A percentile compares a stretch with the other conserved stretches of the same genome.
phyloP scores from a whole-genome alignment of 53 echinoderm and acorn worm species.

The Hippasteria phrygiana region DNA sequence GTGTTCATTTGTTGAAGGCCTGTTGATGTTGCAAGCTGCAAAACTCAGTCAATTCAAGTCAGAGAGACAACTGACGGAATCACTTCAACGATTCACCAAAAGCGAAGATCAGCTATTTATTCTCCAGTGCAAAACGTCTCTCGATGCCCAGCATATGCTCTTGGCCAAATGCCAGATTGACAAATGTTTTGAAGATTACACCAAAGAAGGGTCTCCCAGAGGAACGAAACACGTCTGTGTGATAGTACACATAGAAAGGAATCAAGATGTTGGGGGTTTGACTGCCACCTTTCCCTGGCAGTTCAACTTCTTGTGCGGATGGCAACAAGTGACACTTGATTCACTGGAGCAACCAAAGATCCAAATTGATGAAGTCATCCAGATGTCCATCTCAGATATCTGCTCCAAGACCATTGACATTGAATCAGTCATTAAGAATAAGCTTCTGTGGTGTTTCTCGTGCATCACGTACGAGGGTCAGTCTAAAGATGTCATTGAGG shows the following conservation, averaged over 20 bases:
- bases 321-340: too few relatives aligned
- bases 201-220: background rate
- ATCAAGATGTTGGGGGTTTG: conserved; percentile 36
- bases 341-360: too few relatives aligned
- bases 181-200: background rate
- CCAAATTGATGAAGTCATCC: conserved; percentile 26
- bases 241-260: conserved; percentile 55
- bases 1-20: background rate
- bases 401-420: too few relatives aligned
- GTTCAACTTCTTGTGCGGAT: conserved; percentile 69
- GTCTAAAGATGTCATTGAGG: conserved; percentile 45
- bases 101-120: conserved; percentile 23
- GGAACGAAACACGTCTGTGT: conserved; percentile 51
- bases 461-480: conserved; percentile 54
- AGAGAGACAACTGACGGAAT: too few relatives aligned
- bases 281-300: conserved; percentile 66
- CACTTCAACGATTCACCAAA: conserved; percentile 19
- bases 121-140: too few relatives aligned
- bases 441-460: too few relatives aligned
- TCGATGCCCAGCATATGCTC: conserved; percentile 44
- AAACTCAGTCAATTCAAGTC: too few relatives aligned
- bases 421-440: too few relatives aligned
- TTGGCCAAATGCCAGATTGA: conserved; percentile 52
- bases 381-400: conserved; percentile 41
- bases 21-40: background rate